phyloP scores from a whole-genome alignment of 2,113 vertebrate genomes.

The Odontophorus gujanensis region DNA sequence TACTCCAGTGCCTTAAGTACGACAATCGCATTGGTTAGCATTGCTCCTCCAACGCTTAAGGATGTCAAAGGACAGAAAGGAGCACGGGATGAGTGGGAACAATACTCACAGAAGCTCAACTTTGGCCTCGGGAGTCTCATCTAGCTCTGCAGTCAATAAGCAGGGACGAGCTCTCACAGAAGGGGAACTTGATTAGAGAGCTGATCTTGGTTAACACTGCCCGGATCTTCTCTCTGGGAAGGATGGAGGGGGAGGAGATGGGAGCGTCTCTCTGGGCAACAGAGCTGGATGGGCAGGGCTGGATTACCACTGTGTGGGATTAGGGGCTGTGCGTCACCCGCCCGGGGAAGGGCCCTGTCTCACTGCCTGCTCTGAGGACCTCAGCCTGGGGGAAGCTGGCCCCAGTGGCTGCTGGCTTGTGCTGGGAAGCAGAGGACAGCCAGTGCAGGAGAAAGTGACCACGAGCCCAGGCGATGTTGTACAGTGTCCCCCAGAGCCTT shows the following conservation, averaged over 20 bases:
- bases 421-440: background rate
- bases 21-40: background rate
- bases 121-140: slow-evolving; percentile 15
- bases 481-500: background rate
- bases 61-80: slow-evolving; percentile 10
- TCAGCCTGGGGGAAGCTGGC: background rate
- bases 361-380: background rate
- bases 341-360: background rate
- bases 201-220: slow-evolving; percentile 63
- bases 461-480: background rate
- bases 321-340: background rate
- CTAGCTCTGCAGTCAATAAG: background rate
- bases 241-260: slow-evolving; percentile 23
- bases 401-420: background rate
- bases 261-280: fast-evolving
- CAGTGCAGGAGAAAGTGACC: background rate
- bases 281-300: slow-evolving; percentile 6
- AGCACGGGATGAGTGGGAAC: background rate
- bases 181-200: slow-evolving; percentile 42
- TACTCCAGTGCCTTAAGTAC: background rate
- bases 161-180: slow-evolving; percentile 24
- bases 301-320: background rate
- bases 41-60: background rate
- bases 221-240: slow-evolving; percentile 29
- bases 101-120: slow-evolving; percentile 34